Evolutionary conservation across 2,113 vertebrate genomes (phyloP).

Genomic region (Egretta garzetta): DNA sequence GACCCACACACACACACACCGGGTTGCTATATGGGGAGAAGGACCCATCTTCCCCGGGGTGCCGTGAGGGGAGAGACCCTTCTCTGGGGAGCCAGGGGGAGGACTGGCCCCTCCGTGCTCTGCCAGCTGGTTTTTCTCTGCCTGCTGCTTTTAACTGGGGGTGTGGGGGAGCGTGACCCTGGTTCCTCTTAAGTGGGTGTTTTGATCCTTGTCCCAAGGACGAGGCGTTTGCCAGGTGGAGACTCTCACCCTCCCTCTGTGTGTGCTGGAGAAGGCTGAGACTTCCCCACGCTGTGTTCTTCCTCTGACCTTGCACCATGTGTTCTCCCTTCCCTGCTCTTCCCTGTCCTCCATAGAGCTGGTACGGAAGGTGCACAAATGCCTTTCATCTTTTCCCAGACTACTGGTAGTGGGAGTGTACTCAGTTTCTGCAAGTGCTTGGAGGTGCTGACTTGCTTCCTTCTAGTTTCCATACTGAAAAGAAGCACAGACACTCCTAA

Average conservation of each 20-base stretch:
- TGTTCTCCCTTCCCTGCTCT: background rate
- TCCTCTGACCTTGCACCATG: background rate
- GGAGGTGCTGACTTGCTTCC: background rate
- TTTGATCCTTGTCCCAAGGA: background rate
- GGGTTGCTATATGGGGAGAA: background rate
- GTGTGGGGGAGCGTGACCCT: fast-evolving
- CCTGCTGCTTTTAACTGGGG: background rate
- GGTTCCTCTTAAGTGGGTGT: background rate
- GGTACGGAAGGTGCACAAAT: background rate
- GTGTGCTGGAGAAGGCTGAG: background rate
- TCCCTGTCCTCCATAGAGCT: background rate
- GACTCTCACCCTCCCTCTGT: fast-evolving
- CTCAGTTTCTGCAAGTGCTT: fast-evolving
- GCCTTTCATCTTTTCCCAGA: background rate
- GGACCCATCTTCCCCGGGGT: background rate
- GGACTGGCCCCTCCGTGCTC: too few species aligned
- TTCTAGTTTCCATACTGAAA: background rate
- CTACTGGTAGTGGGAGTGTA: background rate
- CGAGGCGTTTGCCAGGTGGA: background rate
- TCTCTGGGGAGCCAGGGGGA: background rate
- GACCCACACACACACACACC: fast-evolving
- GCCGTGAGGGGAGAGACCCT: background rate
- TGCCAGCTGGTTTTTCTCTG: background rate
- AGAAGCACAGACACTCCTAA: background rate
- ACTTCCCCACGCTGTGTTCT: fast-evolving